Evolutionary conservation across 1,140 invertebrate genomes (phyloP).

Genomic region (Macrobrachium rosenbergii): DNA sequence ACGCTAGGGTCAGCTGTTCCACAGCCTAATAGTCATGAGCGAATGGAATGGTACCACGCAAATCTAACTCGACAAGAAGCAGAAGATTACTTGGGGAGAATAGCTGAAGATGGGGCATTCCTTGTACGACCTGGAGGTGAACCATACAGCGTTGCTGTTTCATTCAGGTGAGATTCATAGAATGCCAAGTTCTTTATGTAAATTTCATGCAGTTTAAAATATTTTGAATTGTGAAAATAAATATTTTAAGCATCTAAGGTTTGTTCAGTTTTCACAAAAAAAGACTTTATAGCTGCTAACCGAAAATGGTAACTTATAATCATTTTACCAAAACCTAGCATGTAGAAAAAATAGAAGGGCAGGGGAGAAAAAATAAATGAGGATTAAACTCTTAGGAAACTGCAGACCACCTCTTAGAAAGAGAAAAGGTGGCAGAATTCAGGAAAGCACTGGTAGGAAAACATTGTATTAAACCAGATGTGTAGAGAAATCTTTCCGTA

Average conservation of each 20-base stretch:
- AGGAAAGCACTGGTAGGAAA: too few relatives aligned
- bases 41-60: constrained; percentile 94
- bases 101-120: constrained; percentile 91
- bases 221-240: background rate
- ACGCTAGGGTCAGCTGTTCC: constrained; percentile 89
- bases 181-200: background rate
- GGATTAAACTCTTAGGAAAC: too few relatives aligned
- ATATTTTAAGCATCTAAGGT: background rate
- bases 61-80: constrained; percentile 84
- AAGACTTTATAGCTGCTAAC: too few relatives aligned
- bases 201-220: background rate
- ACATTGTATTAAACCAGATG: too few relatives aligned
- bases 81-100: constrained; percentile 86
- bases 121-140: constrained; percentile 90
- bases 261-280: too few relatives aligned
- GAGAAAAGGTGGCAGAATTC: too few relatives aligned
- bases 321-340: too few relatives aligned
- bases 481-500: too few relatives aligned
- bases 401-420: too few relatives aligned
- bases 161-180: constrained; percentile 76
- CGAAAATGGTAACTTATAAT: too few relatives aligned
- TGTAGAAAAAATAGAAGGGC: too few relatives aligned
- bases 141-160: constrained; percentile 89
- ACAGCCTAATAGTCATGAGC: constrained; percentile 93
- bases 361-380: too few relatives aligned